Evolutionary conservation across 2,888 invertebrate species (phyloP).

Genomic region (Plagiodera versicolora): DNA sequence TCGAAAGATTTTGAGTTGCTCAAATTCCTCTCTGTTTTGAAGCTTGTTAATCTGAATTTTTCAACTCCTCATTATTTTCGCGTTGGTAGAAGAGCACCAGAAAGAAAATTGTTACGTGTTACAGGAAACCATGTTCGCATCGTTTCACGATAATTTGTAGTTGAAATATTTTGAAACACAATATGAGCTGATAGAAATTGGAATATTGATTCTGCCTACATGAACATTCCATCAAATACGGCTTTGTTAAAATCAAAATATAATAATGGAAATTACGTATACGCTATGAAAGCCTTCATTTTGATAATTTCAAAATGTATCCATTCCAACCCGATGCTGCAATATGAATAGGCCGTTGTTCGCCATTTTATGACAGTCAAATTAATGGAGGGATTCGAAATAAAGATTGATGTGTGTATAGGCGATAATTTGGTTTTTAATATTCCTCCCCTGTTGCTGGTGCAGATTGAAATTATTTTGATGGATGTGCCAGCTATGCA

Average conservation of each 20-base stretch:
- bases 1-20: too few relatives aligned
- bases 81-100: too few relatives aligned
- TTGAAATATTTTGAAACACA: too few relatives aligned
- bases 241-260: not conserved
- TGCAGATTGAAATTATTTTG: slow-evolving; percentile 22
- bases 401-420: slow-evolving; percentile 21
- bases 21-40: too few relatives aligned
- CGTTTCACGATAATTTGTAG: too few relatives aligned
- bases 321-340: not conserved
- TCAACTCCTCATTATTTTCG: too few relatives aligned
- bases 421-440: slow-evolving; percentile 20
- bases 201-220: not conserved
- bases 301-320: not conserved
- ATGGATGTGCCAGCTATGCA: slow-evolving; percentile 13
- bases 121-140: too few relatives aligned
- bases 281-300: not conserved
- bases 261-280: not conserved
- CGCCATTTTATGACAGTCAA: slow-evolving; percentile 15
- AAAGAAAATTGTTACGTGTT: too few relatives aligned
- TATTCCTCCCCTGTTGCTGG: slow-evolving; percentile 16
- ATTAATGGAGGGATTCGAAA: slow-evolving; percentile 20
- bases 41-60: too few relatives aligned
- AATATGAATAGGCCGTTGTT: not conserved
- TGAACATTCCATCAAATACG: not conserved
- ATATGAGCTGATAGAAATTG: too few relatives aligned